phyloP scores from a whole-genome alignment of 2,113 vertebrate genomes.

The Sceloporus tristichus region DNA sequence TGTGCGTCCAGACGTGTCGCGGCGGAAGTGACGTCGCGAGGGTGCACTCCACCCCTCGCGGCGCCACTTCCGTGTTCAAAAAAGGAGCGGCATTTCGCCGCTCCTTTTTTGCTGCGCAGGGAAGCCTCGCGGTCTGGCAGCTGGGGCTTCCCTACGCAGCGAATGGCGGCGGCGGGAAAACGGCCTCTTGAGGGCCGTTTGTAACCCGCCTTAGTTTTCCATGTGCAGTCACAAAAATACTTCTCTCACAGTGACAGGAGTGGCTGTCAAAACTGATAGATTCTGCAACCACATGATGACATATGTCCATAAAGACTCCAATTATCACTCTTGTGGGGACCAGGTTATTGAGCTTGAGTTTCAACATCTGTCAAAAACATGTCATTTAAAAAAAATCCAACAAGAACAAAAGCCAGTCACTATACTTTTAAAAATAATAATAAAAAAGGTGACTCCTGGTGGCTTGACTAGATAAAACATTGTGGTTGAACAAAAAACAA shows the following conservation, averaged over 20 bases:
- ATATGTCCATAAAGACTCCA: neutral
- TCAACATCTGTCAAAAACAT: neutral
- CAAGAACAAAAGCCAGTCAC: neutral
- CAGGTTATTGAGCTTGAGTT: neutral
- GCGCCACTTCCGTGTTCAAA: too few relatives aligned
- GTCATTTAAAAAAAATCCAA: neutral
- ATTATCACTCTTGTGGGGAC: neutral
- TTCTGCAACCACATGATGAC: neutral
- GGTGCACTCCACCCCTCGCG: too few relatives aligned
- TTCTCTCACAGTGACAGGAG: neutral
- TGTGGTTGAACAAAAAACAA: neutral
- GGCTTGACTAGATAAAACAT: neutral
- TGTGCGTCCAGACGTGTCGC: too few relatives aligned
- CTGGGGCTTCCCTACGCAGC: too few relatives aligned
- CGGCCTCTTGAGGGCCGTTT: too few relatives aligned
- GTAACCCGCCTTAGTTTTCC: too few relatives aligned
- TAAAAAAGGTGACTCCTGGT: neutral
- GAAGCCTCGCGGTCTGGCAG: too few relatives aligned
- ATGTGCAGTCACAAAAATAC: too few relatives aligned
- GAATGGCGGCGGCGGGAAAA: too few relatives aligned
- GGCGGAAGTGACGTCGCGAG: too few relatives aligned
- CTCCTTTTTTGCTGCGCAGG: too few relatives aligned
- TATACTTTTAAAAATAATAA: neutral
- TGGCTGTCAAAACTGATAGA: neutral
- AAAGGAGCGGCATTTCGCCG: too few relatives aligned